A percentile compares a stretch with the other conserved stretches of the same genome.
Conservation (phyloP, 2,797 vertebrate genomes). For the Cuniculus paca region DNA sequence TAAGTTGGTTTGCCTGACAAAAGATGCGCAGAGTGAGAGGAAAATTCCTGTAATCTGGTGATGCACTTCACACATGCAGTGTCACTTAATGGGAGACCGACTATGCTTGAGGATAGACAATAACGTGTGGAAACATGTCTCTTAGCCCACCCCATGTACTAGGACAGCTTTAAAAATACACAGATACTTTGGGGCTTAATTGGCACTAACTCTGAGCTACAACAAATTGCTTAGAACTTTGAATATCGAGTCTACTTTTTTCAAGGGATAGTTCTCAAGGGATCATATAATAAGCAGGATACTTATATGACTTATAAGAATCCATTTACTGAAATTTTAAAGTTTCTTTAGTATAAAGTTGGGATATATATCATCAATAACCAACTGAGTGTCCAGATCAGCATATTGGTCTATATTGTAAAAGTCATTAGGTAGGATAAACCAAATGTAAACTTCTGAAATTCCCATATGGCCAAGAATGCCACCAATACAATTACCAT, state of each 20-base stretch:
- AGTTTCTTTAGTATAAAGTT: background rate
- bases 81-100: background rate
- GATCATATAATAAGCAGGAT: background rate
- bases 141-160: background rate
- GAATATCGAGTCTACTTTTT: background rate
- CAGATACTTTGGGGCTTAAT: background rate
- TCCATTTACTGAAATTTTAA: background rate
- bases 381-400: background rate
- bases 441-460: background rate
- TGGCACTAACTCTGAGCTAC: background rate
- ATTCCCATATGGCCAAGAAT: background rate
- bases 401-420: background rate
- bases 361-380: background rate
- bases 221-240: background rate
- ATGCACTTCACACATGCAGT: background rate
- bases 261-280: background rate
- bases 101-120: background rate
- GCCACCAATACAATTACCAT: background rate
- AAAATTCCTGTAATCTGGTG: background rate
- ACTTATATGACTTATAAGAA: slow-evolving; percentile 18
- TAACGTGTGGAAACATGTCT: background rate
- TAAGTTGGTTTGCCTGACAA: background rate
- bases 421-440: background rate
- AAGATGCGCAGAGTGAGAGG: background rate
- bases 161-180: background rate